phyloP scores from a whole-genome alignment of 2,888 invertebrate species.

The Leptothorax acervorum region DNA sequence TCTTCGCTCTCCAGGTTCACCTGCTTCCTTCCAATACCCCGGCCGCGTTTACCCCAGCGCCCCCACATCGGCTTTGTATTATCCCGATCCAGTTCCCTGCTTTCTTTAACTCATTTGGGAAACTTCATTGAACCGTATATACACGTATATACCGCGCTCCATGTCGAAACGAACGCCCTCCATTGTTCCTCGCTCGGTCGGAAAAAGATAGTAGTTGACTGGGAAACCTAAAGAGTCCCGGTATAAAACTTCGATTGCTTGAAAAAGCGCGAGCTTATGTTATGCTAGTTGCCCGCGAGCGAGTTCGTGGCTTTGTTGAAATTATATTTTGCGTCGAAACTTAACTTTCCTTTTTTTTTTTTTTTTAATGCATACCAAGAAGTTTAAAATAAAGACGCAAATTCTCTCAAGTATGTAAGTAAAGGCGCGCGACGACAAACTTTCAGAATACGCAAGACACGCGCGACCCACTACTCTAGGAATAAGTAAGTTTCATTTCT shows the following conservation, averaged over 20 bases:
- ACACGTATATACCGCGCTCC: neutral
- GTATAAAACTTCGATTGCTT: conserved; percentile 24
- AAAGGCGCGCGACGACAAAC: neutral
- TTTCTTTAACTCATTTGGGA: conserved; percentile 49
- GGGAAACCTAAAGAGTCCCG: neutral
- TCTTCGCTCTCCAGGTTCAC: conserved; percentile 33
- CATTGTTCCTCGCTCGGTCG: conserved; percentile 16
- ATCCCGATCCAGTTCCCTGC: conserved; percentile 38
- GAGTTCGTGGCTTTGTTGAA: conserved; percentile 14
- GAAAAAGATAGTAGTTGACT: conserved; percentile 36
- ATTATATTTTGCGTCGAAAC: conserved; percentile 13
- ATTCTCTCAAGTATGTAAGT: neutral
- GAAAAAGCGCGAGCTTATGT: conserved; percentile 16
- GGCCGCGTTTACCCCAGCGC: neutral
- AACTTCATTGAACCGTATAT: conserved; percentile 38
- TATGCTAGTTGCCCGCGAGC: neutral
- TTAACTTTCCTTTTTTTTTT: neutral
- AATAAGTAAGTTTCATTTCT: neutral
- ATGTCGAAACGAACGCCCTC: neutral
- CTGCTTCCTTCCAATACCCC: conserved; percentile 42
- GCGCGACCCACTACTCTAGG: neutral
- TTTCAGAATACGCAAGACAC: neutral
- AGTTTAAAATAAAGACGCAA: neutral
- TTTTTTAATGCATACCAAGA: neutral
- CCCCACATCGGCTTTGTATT: conserved; percentile 19